Evolutionary conservation across 2,888 invertebrate genomes (phyloP).

Genomic region (Priapulus caudatus): DNA sequence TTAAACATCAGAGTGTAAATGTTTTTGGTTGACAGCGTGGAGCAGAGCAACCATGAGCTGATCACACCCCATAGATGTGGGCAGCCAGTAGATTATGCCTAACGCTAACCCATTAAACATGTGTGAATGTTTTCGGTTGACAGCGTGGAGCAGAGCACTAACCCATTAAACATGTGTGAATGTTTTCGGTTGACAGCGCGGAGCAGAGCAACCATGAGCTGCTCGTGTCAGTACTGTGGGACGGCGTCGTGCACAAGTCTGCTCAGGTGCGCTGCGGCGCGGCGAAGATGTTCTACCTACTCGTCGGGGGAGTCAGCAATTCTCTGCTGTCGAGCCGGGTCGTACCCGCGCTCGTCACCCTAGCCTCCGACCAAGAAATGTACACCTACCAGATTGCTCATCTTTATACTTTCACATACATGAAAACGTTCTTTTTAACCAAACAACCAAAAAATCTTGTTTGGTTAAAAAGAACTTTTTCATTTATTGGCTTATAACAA

Average conservation of each 20-base stretch:
- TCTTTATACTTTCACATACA: neutral
- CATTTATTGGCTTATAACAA: no score
- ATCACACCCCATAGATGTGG: no score
- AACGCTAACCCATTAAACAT: neutral
- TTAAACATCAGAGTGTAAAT: no score
- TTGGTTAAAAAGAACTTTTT: conserved; percentile 4
- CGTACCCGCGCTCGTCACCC: conserved; percentile 55
- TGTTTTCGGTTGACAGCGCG: neutral
- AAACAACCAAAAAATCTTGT: neutral
- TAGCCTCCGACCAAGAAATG: conserved; percentile 55
- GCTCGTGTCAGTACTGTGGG: conserved; percentile 53
- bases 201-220: conserved; percentile 48
- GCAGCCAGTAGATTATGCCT: no score
- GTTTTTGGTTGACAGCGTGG: no score
- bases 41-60: no score
- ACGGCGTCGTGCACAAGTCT: conserved; percentile 52
- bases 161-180: neutral
- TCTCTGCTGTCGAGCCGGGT: conserved; percentile 47
- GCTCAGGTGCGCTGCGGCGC: conserved; percentile 49
- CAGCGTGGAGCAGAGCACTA: conserved; percentile 4
- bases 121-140: neutral
- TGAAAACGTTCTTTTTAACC: neutral
- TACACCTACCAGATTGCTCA: no score
- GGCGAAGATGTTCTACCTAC: conserved; percentile 48
- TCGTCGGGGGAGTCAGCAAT: conserved; percentile 47